Conservation (phyloP, 1,140 invertebrate genomes). For the Asobara japonica region DNA sequence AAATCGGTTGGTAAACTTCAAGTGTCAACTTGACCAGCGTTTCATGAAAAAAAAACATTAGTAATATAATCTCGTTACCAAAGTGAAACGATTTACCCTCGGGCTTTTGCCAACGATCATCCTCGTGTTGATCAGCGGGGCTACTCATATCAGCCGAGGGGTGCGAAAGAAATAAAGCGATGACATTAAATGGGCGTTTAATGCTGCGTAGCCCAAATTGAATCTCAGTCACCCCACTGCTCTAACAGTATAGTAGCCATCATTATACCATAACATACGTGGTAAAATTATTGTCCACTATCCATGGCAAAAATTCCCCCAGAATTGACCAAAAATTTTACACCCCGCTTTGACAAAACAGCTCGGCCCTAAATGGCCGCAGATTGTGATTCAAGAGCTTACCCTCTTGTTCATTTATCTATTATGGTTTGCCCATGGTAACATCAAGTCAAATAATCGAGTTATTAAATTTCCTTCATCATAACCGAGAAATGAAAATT, state of each 20-base stretch:
- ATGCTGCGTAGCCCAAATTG: constrained; percentile 53
- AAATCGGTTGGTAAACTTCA: too few relatives aligned
- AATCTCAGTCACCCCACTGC: constrained; percentile 52
- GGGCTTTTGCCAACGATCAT: background rate
- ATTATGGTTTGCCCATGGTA: constrained; percentile 24
- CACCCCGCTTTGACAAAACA: background rate
- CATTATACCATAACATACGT: background rate
- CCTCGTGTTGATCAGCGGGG: background rate
- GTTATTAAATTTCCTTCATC: background rate
- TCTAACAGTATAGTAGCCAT: constrained; percentile 37
- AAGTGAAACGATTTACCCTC: background rate
- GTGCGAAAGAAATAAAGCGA: constrained; percentile 39
- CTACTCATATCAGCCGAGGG: background rate
- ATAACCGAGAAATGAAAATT: background rate
- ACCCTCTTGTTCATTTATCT: constrained; percentile 12
- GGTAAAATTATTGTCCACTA: background rate
- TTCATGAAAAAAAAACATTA: background rate
- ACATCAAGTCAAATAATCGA: background rate
- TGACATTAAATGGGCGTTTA: constrained; percentile 45
- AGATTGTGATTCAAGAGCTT: constrained; percentile 8
- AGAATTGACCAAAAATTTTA: constrained; percentile 11
- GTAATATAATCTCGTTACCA: background rate
- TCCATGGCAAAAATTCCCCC: constrained; percentile 2
- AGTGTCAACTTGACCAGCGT: background rate
- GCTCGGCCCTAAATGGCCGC: background rate